Evolutionary conservation across 2,888 invertebrate species (phyloP).

Genomic region (Apodemia hepburni): DNA sequence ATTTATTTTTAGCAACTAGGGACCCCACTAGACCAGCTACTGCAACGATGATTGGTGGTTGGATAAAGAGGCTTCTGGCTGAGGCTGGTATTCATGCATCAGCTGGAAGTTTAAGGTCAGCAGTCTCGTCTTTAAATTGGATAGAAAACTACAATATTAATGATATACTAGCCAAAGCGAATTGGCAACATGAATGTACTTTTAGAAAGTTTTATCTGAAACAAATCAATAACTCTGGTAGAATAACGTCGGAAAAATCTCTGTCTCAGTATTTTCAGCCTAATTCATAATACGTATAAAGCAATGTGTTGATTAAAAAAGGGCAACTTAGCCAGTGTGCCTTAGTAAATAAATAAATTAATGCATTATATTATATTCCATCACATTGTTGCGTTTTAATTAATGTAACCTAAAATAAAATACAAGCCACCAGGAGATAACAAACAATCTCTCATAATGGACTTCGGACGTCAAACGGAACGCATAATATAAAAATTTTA

Average conservation of each 20-base stretch:
- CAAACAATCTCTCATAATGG: constrained; percentile 5
- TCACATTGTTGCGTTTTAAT: constrained; percentile 3
- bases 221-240: background rate
- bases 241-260: background rate
- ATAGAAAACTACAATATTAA: constrained; percentile 27
- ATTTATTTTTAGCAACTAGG: constrained; percentile 17
- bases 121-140: constrained; percentile 27
- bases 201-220: background rate
- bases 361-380: background rate
- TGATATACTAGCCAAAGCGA: constrained; percentile 26
- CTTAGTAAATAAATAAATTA: too few relatives aligned
- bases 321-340: background rate
- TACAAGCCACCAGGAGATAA: constrained; percentile 2
- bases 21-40: constrained; percentile 7
- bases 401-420: background rate
- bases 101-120: constrained; percentile 26
- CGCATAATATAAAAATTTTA: too few relatives aligned
- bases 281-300: background rate
- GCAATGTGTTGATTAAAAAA: background rate
- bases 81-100: constrained; percentile 26
- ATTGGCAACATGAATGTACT: constrained; percentile 12
- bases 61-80: constrained; percentile 22
- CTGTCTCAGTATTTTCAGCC: background rate
- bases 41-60: constrained; percentile 21
- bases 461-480: too few relatives aligned